Evolutionary conservation across 92 coral and sea anemone species (phyloP).

Genomic region (Pocillopora grandis): DNA sequence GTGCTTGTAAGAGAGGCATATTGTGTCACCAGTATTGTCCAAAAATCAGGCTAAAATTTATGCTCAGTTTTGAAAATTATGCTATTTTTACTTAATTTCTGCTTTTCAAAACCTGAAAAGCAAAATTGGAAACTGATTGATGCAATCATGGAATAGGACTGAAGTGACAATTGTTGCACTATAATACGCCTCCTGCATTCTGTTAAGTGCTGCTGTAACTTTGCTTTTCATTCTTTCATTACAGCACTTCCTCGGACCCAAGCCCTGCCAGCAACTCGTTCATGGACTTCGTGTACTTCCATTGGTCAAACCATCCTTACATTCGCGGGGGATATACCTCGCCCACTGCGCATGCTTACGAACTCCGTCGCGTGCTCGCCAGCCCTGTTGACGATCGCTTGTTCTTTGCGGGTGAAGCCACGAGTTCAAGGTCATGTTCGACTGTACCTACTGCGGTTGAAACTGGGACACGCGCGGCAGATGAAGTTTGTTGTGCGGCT

Average conservation of each 20-base stretch:
- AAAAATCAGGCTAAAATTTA: no score
- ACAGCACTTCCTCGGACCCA: conserved; percentile 51
- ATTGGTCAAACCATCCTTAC: conserved; percentile 86
- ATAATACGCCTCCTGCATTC: no score
- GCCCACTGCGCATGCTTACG: conserved; percentile 78
- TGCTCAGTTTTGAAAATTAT: no score
- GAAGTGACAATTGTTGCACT: no score
- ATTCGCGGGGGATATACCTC: conserved; percentile 88
- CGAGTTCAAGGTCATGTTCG: conserved; percentile 49
- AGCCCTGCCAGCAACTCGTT: conserved; percentile 65
- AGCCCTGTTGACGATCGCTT: conserved; percentile 67
- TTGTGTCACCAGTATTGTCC: no score
- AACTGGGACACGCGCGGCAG: conserved; percentile 79
- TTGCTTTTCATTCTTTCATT: background rate
- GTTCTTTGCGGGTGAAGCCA: conserved; percentile 95
- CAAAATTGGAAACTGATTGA: no score
- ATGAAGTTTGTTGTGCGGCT: no score
- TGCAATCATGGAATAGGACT: no score
- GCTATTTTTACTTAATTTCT: no score
- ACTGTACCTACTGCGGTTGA: conserved; percentile 81
- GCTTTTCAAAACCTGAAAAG: no score
- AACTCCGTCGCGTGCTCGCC: conserved; percentile 73
- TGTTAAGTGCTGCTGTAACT: no score
- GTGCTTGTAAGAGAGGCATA: no score
- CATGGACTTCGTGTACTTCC: conserved; percentile 68